Evolutionary conservation across 2,797 vertebrate species (phyloP).

Genomic region (Emys orbicularis): DNA sequence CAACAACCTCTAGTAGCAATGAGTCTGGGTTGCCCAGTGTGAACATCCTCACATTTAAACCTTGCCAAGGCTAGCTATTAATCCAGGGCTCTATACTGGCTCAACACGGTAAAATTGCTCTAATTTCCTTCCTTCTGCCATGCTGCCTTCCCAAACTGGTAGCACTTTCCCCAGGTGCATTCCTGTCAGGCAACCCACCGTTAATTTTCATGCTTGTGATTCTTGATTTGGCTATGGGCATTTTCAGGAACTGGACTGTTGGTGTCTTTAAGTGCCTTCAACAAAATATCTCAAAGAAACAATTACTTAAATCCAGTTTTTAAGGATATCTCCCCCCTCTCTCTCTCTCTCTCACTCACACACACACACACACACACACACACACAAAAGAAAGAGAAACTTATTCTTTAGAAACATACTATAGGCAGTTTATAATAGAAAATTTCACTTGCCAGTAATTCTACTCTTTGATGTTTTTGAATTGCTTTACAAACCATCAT

Average conservation of each 20-base stretch:
- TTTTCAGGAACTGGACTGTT: not conserved
- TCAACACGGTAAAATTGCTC: slow-evolving; percentile 58
- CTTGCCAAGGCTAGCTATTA: slow-evolving; percentile 69
- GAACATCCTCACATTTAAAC: slow-evolving; percentile 71
- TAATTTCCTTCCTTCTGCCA: slow-evolving; percentile 45
- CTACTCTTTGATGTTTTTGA: slow-evolving; percentile 56
- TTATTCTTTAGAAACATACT: slow-evolving; percentile 27
- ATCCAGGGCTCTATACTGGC: slow-evolving; percentile 60
- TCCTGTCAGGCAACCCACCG: slow-evolving; percentile 46
- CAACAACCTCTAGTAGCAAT: slow-evolving; percentile 72
- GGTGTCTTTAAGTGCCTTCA: not conserved
- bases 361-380: no score
- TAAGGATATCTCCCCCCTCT: not conserved
- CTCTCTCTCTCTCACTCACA: not conserved
- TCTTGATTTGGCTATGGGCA: slow-evolving; percentile 44
- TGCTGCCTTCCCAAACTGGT: slow-evolving; percentile 46
- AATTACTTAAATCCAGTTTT: slow-evolving; percentile 38
- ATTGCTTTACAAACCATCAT: slow-evolving; percentile 31
- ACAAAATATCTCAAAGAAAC: slow-evolving; percentile 33
- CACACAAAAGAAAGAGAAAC: slow-evolving; percentile 10
- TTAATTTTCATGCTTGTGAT: slow-evolving; percentile 63
- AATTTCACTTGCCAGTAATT: slow-evolving; percentile 16
- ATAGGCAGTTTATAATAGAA: slow-evolving; percentile 38
- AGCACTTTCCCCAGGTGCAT: slow-evolving; percentile 49
- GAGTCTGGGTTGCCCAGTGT: slow-evolving; percentile 58